phyloP scores from a whole-genome alignment of 2,888 invertebrate species.

The Schizotus pectinicornis region DNA sequence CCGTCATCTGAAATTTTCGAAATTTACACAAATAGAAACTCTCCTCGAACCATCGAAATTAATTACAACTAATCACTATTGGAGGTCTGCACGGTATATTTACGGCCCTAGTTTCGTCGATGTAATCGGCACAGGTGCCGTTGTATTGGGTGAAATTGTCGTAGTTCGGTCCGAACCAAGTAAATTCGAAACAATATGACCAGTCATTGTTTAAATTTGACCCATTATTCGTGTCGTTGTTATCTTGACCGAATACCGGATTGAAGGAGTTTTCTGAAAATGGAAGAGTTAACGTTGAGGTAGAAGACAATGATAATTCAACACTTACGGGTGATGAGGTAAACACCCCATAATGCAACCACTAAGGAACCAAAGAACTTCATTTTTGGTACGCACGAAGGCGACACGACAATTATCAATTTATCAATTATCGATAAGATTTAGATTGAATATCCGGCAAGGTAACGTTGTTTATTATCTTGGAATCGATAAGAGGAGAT shows the following conservation, averaged over 20 bases:
- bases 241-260: background rate
- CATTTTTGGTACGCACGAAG: background rate
- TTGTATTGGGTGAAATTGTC: conserved; percentile 65
- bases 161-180: conserved; percentile 71
- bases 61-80: conserved; percentile 68
- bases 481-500: no score
- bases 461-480: background rate
- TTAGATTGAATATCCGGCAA: background rate
- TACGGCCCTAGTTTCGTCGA: conserved; percentile 46
- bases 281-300: background rate
- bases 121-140: conserved; percentile 49
- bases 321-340: background rate
- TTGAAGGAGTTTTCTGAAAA: no score
- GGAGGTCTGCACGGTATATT: conserved; percentile 68
- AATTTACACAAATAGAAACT: background rate
- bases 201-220: conserved; percentile 20
- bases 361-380: background rate
- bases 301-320: background rate
- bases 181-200: conserved; percentile 69
- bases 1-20: conserved; percentile 63
- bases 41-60: background rate
- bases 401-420: background rate
- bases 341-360: background rate
- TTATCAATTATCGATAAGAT: background rate
- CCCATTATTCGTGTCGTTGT: background rate